Evolutionary conservation across 2,113 vertebrate species (phyloP).

Genomic region (Gallinago undulata): DNA sequence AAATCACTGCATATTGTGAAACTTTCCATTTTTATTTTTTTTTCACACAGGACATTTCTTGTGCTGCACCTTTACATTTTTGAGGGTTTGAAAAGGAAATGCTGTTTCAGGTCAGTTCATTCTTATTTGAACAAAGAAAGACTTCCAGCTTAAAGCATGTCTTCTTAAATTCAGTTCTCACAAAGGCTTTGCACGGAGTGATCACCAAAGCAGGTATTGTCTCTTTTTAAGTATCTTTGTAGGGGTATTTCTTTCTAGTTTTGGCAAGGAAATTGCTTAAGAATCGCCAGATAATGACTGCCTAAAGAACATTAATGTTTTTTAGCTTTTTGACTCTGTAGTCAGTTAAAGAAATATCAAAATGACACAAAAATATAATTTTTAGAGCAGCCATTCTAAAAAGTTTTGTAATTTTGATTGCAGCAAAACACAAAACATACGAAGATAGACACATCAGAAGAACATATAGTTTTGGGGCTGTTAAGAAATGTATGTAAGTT

Average conservation of each 20-base stretch:
- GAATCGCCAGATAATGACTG: neutral
- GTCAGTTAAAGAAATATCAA: neutral
- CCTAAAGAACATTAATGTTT: neutral
- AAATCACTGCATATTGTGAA: neutral
- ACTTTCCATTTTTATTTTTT: neutral
- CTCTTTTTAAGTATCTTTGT: conserved; percentile 31
- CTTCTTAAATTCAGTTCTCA: conserved; percentile 32
- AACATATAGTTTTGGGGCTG: neutral
- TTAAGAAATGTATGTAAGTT: neutral
- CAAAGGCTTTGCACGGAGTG: conserved; percentile 13
- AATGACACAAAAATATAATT: neutral
- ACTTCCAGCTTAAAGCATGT: neutral
- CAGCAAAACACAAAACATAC: neutral
- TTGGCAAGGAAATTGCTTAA: conserved; percentile 41
- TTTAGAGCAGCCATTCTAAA: neutral
- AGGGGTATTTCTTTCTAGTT: conserved; percentile 1
- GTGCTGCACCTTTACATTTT: neutral
- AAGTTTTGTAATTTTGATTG: neutral
- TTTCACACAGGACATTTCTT: neutral
- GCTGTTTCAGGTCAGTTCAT: conserved; percentile 34
- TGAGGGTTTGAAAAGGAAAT: conserved; percentile 5
- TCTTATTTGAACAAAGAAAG: conserved; percentile 34
- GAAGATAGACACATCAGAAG: neutral
- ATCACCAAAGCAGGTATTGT: conserved; percentile 47
- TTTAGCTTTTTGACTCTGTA: neutral